Conservation (phyloP, 1,140 invertebrate genomes). For the Rhyacophila brunnea region DNA sequence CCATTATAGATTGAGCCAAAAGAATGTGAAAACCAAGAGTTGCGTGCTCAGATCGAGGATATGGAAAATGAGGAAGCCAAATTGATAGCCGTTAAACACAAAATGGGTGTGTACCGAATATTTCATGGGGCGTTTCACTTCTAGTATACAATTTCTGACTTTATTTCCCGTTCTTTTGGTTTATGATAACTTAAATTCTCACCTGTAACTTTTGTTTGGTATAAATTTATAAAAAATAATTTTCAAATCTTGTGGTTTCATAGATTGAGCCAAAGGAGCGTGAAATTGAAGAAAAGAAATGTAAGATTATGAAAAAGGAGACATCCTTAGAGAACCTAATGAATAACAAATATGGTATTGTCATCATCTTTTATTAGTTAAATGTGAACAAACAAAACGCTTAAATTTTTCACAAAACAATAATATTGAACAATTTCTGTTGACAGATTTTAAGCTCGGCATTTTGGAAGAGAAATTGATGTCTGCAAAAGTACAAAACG, state of each 20-base stretch:
- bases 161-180: too few relatives aligned
- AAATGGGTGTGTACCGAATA: slow-evolving; percentile 7
- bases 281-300: slow-evolving; percentile 76
- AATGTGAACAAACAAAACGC: neutral
- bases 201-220: too few relatives aligned
- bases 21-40: slow-evolving; percentile 63
- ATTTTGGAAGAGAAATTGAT: slow-evolving; percentile 75
- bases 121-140: too few relatives aligned
- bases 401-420: neutral
- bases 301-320: slow-evolving; percentile 75
- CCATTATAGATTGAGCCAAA: slow-evolving; percentile 63
- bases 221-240: too few relatives aligned
- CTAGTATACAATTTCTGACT: too few relatives aligned
- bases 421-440: slow-evolving; percentile 18
- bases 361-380: slow-evolving; percentile 36
- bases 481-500: slow-evolving; percentile 66
- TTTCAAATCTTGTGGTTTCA: slow-evolving; percentile 48
- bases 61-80: slow-evolving; percentile 55
- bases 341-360: slow-evolving; percentile 60
- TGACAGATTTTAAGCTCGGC: slow-evolving; percentile 68
- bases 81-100: slow-evolving; percentile 25
- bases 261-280: slow-evolving; percentile 81
- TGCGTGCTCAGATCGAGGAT: slow-evolving; percentile 66
- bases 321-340: slow-evolving; percentile 70
- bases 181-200: too few relatives aligned